Base-by-base conservation (phyloP, 1,140 invertebrate species). In the Calephelis virginiensis region DNA sequence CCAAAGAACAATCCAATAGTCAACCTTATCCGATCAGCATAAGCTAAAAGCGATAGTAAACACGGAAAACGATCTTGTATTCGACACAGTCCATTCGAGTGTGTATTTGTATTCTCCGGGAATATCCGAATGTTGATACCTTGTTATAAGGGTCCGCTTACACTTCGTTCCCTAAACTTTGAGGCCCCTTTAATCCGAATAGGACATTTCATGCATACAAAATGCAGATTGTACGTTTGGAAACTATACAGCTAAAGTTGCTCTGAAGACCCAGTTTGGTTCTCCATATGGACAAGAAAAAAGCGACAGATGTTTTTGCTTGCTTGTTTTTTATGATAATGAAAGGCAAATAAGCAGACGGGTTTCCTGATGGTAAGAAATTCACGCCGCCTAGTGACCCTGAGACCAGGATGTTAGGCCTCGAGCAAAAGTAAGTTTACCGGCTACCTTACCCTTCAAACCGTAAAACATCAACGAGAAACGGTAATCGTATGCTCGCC, bases 1-100 rank as follows among this genome's bases (percentile, higher is more conserved):
- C 53, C 53, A 38, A n/a, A 38, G 12, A 59, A 59, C 28, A 59
- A 59, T 59, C 53, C 53, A 59, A 59, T 37, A 59, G 17, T 38
- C 17, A 59, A 59, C 53, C 53, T 59, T 59, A 59, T 59, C 28
- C 53, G 53, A 59, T 59, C 53, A 59, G 37, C 53, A 59, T 59
- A 59, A 37, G 50, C 50, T 37, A 14, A 56, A 53, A 43, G 47
- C n/a, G 47, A 10, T 53, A 11, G 53, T n/a, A 59, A 59, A 59
- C 12, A 38, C 4, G 53, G 53, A 59, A 59, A 59, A 59, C 28
- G 28, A 38, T 59, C 53, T 59, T 37, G 53, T n/a, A 59, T 59
- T 59, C 53, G 37, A 59, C 37, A 37, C 53, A 37, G 53, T 38
- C 53, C 53, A 38, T 37, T 59, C 53, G 28, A 37, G 53, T 38